Base-by-base conservation (phyloP, 2,888 invertebrate species). In the Leucozona laternaria region DNA sequence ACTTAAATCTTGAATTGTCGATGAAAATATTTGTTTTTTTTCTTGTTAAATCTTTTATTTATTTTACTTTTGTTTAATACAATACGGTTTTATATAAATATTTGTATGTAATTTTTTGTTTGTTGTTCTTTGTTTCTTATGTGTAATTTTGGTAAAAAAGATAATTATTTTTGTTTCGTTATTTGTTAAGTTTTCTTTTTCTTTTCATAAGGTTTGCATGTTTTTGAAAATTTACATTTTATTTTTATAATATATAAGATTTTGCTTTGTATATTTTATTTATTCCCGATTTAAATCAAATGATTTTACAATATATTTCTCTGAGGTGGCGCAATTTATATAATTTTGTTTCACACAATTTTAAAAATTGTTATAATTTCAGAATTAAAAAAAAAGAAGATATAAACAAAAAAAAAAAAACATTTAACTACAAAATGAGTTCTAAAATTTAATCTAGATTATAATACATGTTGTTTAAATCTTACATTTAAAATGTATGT, bases 31-130 rank as follows among this genome's bases (percentile, higher is more conserved):
- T 81, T 73, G 20, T 68, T 71, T 68, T 77, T 58, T 80, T 73
- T 57, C 31, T 60, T 37, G 15, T 58, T 58, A 15, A 37, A 31
- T 66, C 15, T 66, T 66, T 66, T 66, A 34, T 57, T 68, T 60
- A 64, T 60, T 71, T 72, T 55, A 25, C 15, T 40, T 66, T 66
- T 79, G 15, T 77, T 81, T 86, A 86, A 86, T 86, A 86, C 82
- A 82, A 86, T 81, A 86, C 58, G 86, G 86, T 82, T 78, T 81
- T 82, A 86, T 86, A 86, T 86, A 86, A 86, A 86, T 86, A 86
- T 81, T 86, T 86, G 60, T 79, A 73, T 70, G 72, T 34, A 57
- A 50, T 79, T 80, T 75, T 76, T 78, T 68, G 48, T 50, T 76
- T 64, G 20, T 62, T 85, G 77, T 77, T 77, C 40, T 78, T 66